A percentile compares a stretch with the other conserved stretches of the same genome.
Evolutionary conservation across 2,113 vertebrate species (phyloP).

Genomic region (Turnix velox): DNA sequence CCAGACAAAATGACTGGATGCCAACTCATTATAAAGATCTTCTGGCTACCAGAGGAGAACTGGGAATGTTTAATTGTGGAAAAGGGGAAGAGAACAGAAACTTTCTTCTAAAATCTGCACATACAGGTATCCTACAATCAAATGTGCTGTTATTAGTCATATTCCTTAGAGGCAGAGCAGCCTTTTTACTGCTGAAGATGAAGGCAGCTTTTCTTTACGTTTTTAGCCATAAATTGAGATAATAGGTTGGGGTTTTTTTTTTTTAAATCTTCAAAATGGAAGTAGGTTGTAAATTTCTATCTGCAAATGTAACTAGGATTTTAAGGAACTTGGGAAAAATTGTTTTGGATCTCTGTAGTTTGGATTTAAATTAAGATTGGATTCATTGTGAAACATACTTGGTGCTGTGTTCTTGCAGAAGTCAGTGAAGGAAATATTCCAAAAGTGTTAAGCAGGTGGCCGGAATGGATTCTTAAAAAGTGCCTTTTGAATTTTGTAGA

Average conservation of each 20-base stretch:
- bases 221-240: not conserved
- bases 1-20: conserved; percentile 25
- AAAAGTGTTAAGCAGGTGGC: not conserved
- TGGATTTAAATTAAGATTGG: not conserved
- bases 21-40: not conserved
- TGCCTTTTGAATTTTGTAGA: not conserved
- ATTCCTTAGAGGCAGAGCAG: not conserved
- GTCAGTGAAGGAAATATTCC: not conserved
- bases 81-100: not conserved
- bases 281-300: not conserved
- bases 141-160: not conserved
- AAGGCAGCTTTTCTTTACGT: not conserved
- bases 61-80: not conserved
- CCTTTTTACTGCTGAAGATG: not conserved
- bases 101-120: not conserved
- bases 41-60: not conserved
- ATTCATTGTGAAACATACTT: not conserved
- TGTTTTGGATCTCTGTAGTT: not conserved
- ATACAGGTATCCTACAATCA: not conserved
- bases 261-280: not conserved
- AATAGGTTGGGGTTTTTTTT: not conserved
- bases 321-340: not conserved
- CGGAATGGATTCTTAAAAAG: not conserved
- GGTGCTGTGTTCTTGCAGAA: not conserved
- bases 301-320: not conserved